These are phyloP conservation scores for Camponotus pennsylvanicus DNA, from an alignment of 1,140 invertebrate species.

Conservation along the genomic window DNA sequence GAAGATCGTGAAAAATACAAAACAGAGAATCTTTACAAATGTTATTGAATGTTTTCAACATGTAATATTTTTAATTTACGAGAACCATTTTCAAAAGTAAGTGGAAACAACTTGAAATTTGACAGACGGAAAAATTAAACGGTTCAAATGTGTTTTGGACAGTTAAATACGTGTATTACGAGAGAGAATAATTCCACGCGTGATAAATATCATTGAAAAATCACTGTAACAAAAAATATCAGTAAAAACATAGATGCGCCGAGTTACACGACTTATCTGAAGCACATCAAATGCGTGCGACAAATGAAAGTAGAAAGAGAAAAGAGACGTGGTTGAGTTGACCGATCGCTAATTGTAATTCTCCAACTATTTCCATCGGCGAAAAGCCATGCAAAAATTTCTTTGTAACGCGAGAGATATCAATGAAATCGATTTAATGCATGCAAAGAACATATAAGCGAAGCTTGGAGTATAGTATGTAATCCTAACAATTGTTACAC, in stretches of 20 bases:
- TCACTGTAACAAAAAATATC: background rate
- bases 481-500: background rate
- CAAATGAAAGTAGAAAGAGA: background rate
- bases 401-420: background rate
- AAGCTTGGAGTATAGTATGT: background rate
- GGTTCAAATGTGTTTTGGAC: background rate
- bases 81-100: background rate
- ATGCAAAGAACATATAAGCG: constrained; percentile 7
- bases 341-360: constrained; percentile 61
- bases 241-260: background rate
- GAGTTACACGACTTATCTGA: background rate
- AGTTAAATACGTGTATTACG: background rate
- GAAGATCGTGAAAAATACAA: too few relatives aligned
- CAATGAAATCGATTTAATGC: constrained; percentile 2
- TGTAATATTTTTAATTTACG: background rate
- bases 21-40: background rate
- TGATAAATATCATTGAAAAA: background rate
- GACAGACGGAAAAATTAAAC: background rate
- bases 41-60: background rate
- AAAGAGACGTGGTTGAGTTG: constrained; percentile 4
- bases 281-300: background rate
- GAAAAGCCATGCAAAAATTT: constrained; percentile 45
- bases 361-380: background rate
- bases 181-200: background rate
- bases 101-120: too few relatives aligned